Base-by-base conservation (phyloP, 2,888 invertebrate genomes). In the Pandemis corylana region DNA sequence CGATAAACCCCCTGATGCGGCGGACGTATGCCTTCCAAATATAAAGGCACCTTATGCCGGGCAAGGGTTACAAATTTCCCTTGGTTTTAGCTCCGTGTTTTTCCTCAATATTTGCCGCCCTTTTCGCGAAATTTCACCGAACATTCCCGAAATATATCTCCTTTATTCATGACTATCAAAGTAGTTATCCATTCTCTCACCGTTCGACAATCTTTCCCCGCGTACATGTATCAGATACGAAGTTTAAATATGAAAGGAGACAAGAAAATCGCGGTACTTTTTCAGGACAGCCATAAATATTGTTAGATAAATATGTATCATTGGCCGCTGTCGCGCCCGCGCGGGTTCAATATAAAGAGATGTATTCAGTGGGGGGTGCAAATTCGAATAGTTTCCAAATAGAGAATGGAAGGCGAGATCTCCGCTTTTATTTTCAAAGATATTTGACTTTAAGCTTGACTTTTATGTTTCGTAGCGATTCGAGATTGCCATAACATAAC, bases 231-330 rank as follows among this genome's bases (percentile, higher is more conserved):
- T 91, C 90, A 83, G 83, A 88, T 87, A 82, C 78, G 80, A 91
- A 92, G 87, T 93, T 93, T 91, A 93, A 93, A 93, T 91, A 91
- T 89, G 88, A 89, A 91, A 87, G 81, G 85, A 86, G 85, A 82
- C 79, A 81, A 85, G 88, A 88, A 89, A 87, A 89, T 89, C 87
- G 86, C 84, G 80, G 80, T 81, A 80, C 85, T 87, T 89, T 93
- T 88, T 89, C 86, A 84, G 84, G 82, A 80, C 80, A 78, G 82
- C 86, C 84, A 92, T 94, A 94, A 94, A 94, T 94, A 93, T 89
- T 89, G 88, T 90, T 87, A 91, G 90, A 93, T 93, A 92, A 93
- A 94, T 93, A 92, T 93, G 90, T 93, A 93, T 92, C 90, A 89
- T 90, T 90, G 91, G 85, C 87, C 89, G 85, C 83, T 90, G 91